phyloP scores from a whole-genome alignment of 2,113 vertebrate species.

The Vidua macroura region DNA sequence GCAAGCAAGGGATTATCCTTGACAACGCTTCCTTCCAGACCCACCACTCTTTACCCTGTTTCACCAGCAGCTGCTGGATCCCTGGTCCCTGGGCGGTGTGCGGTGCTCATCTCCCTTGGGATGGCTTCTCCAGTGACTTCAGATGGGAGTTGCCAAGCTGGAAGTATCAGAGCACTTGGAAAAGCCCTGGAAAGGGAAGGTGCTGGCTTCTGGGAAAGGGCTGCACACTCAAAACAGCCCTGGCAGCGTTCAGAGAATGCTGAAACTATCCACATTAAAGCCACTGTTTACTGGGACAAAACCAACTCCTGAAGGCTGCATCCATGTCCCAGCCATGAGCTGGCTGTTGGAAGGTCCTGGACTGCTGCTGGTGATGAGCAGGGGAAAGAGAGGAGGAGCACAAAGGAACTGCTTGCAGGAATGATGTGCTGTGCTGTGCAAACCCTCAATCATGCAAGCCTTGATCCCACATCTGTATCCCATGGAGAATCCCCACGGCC shows the following conservation, averaged over 20 bases:
- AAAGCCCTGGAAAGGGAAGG: not conserved
- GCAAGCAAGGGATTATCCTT: not conserved
- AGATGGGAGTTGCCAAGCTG: not conserved
- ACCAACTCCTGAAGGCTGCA: not conserved
- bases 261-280: not conserved
- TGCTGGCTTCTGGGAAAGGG: not conserved
- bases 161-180: not conserved
- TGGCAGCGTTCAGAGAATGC: not conserved
- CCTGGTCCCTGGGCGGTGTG: not conserved
- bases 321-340: not conserved
- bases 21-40: not conserved
- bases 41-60: too few relatives aligned
- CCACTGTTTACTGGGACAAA: not conserved
- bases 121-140: not conserved
- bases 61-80: not conserved
- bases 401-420: not conserved
- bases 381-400: not conserved
- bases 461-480: not conserved
- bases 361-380: not conserved
- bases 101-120: accelerated
- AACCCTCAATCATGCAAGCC: not conserved
- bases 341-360: not conserved
- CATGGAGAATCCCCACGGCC: not conserved
- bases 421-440: not conserved
- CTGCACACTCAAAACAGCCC: not conserved